Evolutionary conservation across 2,113 vertebrate genomes (phyloP).

Genomic region (Rhinolophus sinicus): DNA sequence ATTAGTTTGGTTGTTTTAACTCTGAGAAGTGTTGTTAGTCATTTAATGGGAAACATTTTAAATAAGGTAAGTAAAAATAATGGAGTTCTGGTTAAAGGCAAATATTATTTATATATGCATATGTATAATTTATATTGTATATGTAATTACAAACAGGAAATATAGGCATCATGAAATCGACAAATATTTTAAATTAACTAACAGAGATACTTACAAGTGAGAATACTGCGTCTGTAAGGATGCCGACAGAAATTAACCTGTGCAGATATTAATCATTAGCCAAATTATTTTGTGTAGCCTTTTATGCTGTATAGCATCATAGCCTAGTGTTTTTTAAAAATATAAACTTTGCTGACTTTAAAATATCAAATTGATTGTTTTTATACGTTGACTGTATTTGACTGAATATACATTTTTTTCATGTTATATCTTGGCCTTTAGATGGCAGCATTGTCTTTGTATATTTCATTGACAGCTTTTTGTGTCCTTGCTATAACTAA

Average conservation of each 20-base stretch:
- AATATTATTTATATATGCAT: not conserved
- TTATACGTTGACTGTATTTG: not conserved
- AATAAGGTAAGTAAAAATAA: not conserved
- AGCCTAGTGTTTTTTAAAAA: not conserved
- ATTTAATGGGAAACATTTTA: conserved; percentile 40
- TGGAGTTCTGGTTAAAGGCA: not conserved
- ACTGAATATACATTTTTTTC: not conserved
- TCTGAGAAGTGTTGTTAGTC: conserved; percentile 26
- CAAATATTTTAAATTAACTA: not conserved
- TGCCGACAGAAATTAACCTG: not conserved
- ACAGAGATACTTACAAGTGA: not conserved
- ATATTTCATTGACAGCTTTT: conserved; percentile 45
- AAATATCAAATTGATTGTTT: not conserved
- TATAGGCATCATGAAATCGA: not conserved
- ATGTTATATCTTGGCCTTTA: conserved; percentile 73
- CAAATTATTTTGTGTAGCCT: not conserved
- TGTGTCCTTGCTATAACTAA: not conserved
- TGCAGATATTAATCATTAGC: not conserved
- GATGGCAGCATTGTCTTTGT: conserved; percentile 85
- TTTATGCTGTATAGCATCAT: not conserved
- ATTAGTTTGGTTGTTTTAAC: not conserved
- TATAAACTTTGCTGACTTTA: conserved; percentile 1
- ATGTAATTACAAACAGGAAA: not conserved
- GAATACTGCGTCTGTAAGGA: not conserved
- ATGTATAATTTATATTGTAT: not conserved